Evolutionary conservation across 2,888 invertebrate genomes (phyloP), one percentile per base, ranked within the genome.

Genomic region (Hirtodrosophila duncani): DNA sequence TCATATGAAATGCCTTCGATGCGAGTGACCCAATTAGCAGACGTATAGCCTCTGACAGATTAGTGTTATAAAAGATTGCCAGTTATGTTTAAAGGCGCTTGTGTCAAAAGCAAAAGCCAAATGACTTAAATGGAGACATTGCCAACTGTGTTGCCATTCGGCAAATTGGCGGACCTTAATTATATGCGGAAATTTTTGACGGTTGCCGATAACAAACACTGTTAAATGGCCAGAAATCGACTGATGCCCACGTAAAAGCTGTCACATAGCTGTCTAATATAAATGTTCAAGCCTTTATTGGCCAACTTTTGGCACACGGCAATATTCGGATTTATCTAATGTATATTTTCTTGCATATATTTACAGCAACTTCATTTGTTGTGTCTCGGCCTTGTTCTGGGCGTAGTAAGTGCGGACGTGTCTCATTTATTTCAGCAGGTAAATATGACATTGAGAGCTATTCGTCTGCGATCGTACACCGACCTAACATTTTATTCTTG

Each of bases 291-390:
- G 36, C 38, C 46, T 51, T 37, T 26, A 27, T 55, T 46, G 49
- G 14, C 17, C 16, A 41, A 26, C 23, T 9, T 20, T 38, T 33
- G 33, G 56, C 37, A 37, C 42, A 17, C 43, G 27, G 31, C 30
- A 11, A 38, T 45, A 24, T 37, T 17, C 30, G 14, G 20, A n/a
- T 38, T 6, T 21, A n/a, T 37, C 39, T 26, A 2, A 42, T 10
- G 34, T 34, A 6, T 21, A 21, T 31, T 9, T 39, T 29, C 21
- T 53, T 55, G 7, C 8, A 10, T 45, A 14, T 44, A 2, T 50
- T 64, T 71, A 10, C 63, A 84, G 84, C 75, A 71, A 60, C 67
- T 64, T 37, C 59, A 41, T 30, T 29, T 69, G 2, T 2, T n/a
- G n/a, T n/a, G n/a, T n/a, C n/a, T 71, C 18, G 62, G 67, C 43